These are phyloP conservation scores for Champsocephalus esox DNA, from an alignment of 2,797 vertebrate genomes.

Conservation along the genomic window DNA sequence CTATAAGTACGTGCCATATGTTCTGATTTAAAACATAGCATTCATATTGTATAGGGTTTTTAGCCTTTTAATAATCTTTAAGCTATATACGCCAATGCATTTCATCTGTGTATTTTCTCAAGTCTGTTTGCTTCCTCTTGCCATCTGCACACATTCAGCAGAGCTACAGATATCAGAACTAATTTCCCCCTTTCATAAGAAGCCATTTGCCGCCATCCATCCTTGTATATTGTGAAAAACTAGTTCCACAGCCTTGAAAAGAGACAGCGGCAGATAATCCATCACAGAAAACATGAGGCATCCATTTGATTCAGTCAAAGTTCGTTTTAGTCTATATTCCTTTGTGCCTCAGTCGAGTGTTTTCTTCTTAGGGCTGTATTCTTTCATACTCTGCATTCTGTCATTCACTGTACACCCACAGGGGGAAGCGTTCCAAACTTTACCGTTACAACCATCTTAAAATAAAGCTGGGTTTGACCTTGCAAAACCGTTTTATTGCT, in stretches of 20 bases:
- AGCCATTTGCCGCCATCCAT: constrained; percentile 23
- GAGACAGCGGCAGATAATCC: constrained; percentile 14
- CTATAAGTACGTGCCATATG: background rate
- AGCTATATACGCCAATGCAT: background rate
- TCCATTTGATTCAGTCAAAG: constrained; percentile 16
- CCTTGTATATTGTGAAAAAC: constrained; percentile 16
- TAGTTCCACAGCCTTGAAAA: constrained; percentile 8
- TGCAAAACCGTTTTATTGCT: background rate
- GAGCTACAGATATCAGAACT: background rate
- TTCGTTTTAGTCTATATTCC: background rate
- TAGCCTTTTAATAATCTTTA: constrained; percentile 4
- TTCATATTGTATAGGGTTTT: background rate
- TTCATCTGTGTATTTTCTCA: background rate
- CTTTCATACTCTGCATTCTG: background rate
- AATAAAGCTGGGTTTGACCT: constrained; percentile 4
- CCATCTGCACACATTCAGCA: constrained; percentile 7
- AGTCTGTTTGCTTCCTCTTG: background rate
- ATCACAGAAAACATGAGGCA: background rate
- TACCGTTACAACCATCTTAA: background rate
- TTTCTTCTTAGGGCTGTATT: constrained; percentile 2
- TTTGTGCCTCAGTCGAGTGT: background rate
- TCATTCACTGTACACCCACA: constrained; percentile 17
- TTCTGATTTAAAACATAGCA: background rate
- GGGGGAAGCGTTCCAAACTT: background rate
- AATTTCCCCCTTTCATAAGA: constrained; percentile 15